Evolutionary conservation across 2,888 invertebrate genomes (phyloP).

Genomic region (Vandiemenella viatica): DNA sequence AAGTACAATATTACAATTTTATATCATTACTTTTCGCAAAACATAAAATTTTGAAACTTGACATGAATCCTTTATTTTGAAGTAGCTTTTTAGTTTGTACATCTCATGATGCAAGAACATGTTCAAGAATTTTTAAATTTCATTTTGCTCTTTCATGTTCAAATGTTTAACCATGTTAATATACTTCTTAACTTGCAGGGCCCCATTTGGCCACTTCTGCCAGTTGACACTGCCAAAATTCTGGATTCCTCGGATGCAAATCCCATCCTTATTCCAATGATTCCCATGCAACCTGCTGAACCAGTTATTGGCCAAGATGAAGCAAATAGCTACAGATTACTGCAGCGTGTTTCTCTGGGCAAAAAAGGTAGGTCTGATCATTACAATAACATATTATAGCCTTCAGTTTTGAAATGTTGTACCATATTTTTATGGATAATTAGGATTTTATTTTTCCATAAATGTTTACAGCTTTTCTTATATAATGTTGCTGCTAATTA

Average conservation of each 20-base stretch:
- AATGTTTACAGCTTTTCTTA: too few relatives aligned
- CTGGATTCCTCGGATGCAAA: neutral
- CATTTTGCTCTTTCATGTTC: neutral
- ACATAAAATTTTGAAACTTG: too few relatives aligned
- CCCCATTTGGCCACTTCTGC: constrained; percentile 46
- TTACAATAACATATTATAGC: neutral
- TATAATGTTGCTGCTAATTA: too few relatives aligned
- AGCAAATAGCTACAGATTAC: constrained; percentile 26
- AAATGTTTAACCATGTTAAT: neutral
- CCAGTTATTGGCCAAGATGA: constrained; percentile 31
- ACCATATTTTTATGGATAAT: too few relatives aligned
- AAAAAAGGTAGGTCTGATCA: constrained; percentile 3
- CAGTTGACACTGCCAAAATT: constrained; percentile 23
- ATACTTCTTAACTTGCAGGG: constrained; percentile 17
- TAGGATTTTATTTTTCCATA: too few relatives aligned
- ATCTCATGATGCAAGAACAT: too few relatives aligned
- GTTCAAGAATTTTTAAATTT: too few relatives aligned
- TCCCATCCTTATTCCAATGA: neutral
- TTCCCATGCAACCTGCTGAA: constrained; percentile 1
- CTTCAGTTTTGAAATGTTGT: neutral
- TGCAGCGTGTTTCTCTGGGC: constrained; percentile 4
- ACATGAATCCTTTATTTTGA: too few relatives aligned
- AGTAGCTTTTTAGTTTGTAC: too few relatives aligned
- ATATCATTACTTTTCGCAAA: too few relatives aligned
- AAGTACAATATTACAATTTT: too few relatives aligned